Evolutionary conservation across 64 coral and sea anemone species (phyloP).

Genomic region (Catalaphyllia jardinei): DNA sequence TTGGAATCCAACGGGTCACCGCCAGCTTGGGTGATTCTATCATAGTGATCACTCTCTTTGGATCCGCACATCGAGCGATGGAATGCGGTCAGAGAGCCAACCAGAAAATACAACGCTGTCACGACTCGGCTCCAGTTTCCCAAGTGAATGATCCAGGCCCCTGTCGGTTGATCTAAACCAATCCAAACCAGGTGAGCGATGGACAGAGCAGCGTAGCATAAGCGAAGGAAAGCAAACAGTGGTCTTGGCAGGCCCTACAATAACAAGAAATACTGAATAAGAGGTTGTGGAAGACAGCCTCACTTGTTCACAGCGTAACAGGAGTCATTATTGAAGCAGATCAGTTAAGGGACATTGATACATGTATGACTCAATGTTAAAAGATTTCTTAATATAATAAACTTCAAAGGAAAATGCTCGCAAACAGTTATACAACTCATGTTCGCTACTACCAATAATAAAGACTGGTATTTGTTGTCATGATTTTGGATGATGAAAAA

Average conservation of each 20-base stretch:
- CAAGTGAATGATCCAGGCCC: constrained; percentile 41
- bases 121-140: constrained; percentile 47
- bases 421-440: too few relatives aligned
- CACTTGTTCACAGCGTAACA: background rate
- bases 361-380: too few relatives aligned
- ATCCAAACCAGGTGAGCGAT: constrained; percentile 31
- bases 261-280: background rate
- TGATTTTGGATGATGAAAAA: too few relatives aligned
- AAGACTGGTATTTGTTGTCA: too few relatives aligned
- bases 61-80: constrained; percentile 24
- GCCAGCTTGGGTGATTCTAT: background rate
- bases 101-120: constrained; percentile 43
- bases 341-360: too few relatives aligned
- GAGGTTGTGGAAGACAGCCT: background rate
- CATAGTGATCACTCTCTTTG: background rate
- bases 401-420: too few relatives aligned
- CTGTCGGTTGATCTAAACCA: constrained; percentile 17
- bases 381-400: too few relatives aligned
- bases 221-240: constrained; percentile 34
- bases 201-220: constrained; percentile 9
- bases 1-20: background rate
- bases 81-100: constrained; percentile 48
- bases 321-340: background rate
- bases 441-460: too few relatives aligned
- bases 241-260: constrained; percentile 48